Evolutionary conservation across 2,113 vertebrate genomes (phyloP).

Genomic region (Cyprinus carpio): DNA sequence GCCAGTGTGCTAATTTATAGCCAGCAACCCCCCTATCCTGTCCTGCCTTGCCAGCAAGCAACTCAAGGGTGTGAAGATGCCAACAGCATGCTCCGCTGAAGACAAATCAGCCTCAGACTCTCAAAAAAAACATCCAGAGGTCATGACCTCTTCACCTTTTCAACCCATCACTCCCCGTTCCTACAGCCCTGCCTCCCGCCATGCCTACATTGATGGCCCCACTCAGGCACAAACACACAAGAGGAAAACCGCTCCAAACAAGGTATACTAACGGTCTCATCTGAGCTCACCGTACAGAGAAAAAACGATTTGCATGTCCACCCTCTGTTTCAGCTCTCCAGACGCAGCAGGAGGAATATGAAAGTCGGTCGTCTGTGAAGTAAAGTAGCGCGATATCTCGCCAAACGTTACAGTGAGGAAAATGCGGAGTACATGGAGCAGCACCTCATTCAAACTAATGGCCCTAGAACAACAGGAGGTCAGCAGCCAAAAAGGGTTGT

Average conservation of each 20-base stretch:
- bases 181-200: slow-evolving; percentile 61
- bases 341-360: slow-evolving; percentile 60
- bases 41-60: slow-evolving; percentile 47
- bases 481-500: slow-evolving; percentile 13
- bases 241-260: slow-evolving; percentile 39
- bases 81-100: slow-evolving; percentile 66
- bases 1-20: slow-evolving; percentile 71
- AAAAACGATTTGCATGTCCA: slow-evolving; percentile 76
- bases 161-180: slow-evolving; percentile 64
- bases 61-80: slow-evolving; percentile 69
- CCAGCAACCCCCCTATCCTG: slow-evolving; percentile 49
- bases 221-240: slow-evolving; percentile 68
- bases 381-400: slow-evolving; percentile 37
- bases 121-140: slow-evolving; percentile 77
- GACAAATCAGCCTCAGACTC: slow-evolving; percentile 73
- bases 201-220: slow-evolving; percentile 71
- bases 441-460: slow-evolving; percentile 19
- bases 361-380: slow-evolving; percentile 41
- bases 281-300: slow-evolving; percentile 60
- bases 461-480: slow-evolving; percentile 10
- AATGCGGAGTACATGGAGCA: slow-evolving; percentile 5
- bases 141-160: slow-evolving; percentile 77
- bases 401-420: slow-evolving; percentile 1
- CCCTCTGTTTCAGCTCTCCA: slow-evolving; percentile 69
- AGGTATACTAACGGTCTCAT: slow-evolving; percentile 61